Evolutionary conservation across 2,113 vertebrate genomes (phyloP).

Genomic region (Monarcha castaneiventris): DNA sequence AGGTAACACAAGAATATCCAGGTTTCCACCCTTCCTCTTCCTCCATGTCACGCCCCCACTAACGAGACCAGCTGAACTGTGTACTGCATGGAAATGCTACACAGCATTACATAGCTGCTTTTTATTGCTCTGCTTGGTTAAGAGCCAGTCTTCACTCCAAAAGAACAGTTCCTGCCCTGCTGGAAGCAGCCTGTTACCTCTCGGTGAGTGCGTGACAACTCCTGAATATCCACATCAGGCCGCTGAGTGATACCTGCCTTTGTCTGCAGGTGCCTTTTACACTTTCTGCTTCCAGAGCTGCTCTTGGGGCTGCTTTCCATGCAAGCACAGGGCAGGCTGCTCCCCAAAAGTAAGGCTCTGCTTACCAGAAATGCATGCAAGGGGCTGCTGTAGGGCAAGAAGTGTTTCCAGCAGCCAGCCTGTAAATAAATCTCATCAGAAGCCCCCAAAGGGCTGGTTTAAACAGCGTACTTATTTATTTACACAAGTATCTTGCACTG

Average conservation of each 20-base stretch:
- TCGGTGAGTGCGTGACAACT: fast-evolving
- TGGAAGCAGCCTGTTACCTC: background rate
- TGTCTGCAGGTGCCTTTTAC: background rate
- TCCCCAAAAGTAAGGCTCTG: background rate
- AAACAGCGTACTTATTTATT: background rate
- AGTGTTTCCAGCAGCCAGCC: background rate
- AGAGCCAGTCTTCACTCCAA: background rate
- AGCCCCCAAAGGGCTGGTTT: background rate
- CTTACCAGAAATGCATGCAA: background rate
- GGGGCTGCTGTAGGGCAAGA: background rate
- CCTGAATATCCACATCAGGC: background rate
- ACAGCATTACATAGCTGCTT: background rate
- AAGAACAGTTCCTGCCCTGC: background rate
- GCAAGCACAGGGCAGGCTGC: background rate
- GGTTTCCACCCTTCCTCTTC: conserved; percentile 39
- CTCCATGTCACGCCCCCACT: background rate
- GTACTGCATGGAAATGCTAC: background rate
- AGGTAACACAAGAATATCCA: conserved; percentile 16
- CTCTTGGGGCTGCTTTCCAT: background rate
- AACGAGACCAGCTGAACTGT: background rate
- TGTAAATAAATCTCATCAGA: background rate
- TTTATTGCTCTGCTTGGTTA: background rate
- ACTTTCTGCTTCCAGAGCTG: background rate
- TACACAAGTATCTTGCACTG: background rate
- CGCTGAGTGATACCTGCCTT: background rate